Base-by-base conservation (phyloP, 2,888 invertebrate species). In the Magallana nippona region DNA sequence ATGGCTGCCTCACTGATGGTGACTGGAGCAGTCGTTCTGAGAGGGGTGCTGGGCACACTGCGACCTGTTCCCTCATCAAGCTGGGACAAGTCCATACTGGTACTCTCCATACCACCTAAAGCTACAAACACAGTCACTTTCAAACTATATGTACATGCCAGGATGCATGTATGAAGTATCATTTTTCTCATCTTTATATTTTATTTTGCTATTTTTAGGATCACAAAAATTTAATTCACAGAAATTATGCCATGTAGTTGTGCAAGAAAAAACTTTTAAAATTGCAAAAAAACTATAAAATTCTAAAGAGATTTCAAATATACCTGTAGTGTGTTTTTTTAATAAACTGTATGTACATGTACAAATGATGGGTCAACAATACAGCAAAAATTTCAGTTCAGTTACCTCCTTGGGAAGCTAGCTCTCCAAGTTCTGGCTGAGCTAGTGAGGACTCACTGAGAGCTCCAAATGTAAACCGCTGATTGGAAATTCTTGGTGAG, bases 401-500 rank as follows among this genome's bases (percentile, higher is more conserved):
- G 56, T 87, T 87, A 94, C 93, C 93, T 88, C 96, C 95, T 93
- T 96, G 96, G 80, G 95, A 95, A 22, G 95, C 95, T 27, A 95
- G 94, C 87, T 95, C 95, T 3, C 95, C 92, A 19, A 93, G 87
- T 22, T 92, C 93, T 17, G 92, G 89, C 71, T 91, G 92, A 58
- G 85, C 88, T n/a, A 89, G 85, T 11, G 96, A 96, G 1, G 85
- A 87, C 15, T 92, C 92, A 27, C 88, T 85, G 13, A 92, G 90
- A 79, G 89, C 89, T 58, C 93, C 93, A 89, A 95, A 94, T 56
- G 93, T 89, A 89, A 94, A 94, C 71, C 93, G 89, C 87, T 92
- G 93, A 60, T 84, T 78, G 13, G 93, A 91, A 55, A 96, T 96
- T 94, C 97, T 96, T 8, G 98, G 98, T 0, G 98, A 98, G 93